phyloP scores from a whole-genome alignment of 1,140 invertebrate genomes.

The Meteorus sp. region DNA sequence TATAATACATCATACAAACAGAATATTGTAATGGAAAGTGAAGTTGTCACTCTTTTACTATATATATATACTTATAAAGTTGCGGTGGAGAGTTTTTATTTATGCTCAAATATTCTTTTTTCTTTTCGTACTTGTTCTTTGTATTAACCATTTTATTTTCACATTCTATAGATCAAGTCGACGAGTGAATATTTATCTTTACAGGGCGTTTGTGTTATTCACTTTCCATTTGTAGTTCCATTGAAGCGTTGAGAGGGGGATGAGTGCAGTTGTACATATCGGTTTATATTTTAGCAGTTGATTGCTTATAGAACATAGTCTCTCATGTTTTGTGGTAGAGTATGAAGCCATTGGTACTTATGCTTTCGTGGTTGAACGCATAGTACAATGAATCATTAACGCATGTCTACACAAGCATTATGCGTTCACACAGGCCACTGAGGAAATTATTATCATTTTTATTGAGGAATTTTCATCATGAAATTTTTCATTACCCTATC shows the following conservation, averaged over 20 bases:
- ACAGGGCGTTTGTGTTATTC: too few species aligned
- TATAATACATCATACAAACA: slow-evolving; percentile 14
- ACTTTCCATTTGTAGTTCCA: too few species aligned
- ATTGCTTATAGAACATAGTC: neutral
- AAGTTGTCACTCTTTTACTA: neutral
- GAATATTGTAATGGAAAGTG: slow-evolving; percentile 4
- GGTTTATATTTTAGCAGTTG: too few species aligned
- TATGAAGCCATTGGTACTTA: slow-evolving; percentile 23
- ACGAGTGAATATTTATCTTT: too few species aligned
- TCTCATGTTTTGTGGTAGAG: neutral
- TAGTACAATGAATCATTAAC: slow-evolving; percentile 16
- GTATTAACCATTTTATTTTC: too few species aligned
- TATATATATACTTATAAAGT: neutral
- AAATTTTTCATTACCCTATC: too few species aligned
- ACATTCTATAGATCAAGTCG: too few species aligned
- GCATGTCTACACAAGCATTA: neutral
- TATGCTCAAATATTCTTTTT: too few species aligned
- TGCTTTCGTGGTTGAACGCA: slow-evolving; percentile 24
- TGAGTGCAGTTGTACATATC: too few species aligned
- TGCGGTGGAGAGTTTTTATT: neutral
- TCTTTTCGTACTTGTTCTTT: too few species aligned
- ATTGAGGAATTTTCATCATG: too few species aligned
- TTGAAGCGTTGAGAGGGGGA: too few species aligned
- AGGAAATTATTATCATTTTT: neutral
- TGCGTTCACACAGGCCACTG: neutral